Evolutionary conservation across 1,140 invertebrate species (phyloP), one percentile per base, ranked within the genome.

Genomic region (Macrostomum lignano): DNA sequence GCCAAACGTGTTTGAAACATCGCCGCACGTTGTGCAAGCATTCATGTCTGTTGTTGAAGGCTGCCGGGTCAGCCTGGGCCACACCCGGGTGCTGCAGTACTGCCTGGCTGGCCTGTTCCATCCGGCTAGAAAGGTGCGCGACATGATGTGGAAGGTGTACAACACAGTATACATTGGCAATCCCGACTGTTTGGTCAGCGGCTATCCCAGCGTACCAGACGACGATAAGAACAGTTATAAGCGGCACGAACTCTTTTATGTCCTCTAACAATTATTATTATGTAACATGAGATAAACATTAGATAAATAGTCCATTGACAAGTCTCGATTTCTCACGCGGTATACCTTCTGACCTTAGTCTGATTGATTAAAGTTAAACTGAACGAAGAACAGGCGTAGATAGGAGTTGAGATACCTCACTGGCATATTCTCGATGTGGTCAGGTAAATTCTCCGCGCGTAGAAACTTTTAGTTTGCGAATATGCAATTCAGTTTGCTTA

Each of bases 1-100:
- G 91, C 91, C 91, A 9, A 98, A 98, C 57, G 86, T 98, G 38
- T 94, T 98, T 50, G 91, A 98, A 62, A 96, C 84, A 0, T 94
- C 86, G 1, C 88, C 91, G 4, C 91, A 98, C 70, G 68, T 98
- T 35, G 86, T 98, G 6, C 88, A 98, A 61, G 84, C 88, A 4
- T 98, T 96, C 55, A 93, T 96, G 78, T 86, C 91, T 46, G 72
- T 84, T 5, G 76, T 96, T 4, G 91, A 98, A 58, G 88, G 84
- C 7, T 68, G 98, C 49, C 58, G 86, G 25, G 82, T 98, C 3
- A 78, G 84, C 0, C 59, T 96, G 6, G 91, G 91, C 19, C 78
- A 88, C 6, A 73, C 86, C 29, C 91, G 88, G 62, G 77, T 98
- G 42, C 58, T 96, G 25, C 84, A 91, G 48, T 94, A 93, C 52